phyloP scores from a whole-genome alignment of 1,140 invertebrate species.

The Dendrolimus punctatus region DNA sequence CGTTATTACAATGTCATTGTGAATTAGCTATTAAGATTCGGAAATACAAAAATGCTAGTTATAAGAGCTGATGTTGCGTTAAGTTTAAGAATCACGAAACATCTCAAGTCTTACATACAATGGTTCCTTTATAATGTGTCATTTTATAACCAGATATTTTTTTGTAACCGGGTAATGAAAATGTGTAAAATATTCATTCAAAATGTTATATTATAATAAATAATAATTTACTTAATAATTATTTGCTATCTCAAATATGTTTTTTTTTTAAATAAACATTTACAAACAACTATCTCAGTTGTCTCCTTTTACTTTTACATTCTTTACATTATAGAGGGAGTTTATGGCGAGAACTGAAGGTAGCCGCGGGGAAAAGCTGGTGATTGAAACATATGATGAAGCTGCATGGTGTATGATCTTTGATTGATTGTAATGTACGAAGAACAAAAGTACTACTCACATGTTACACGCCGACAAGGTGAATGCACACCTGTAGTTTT shows the following conservation, averaged over 20 bases:
- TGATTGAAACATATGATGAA: no score
- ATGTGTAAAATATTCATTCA: constrained; percentile 56
- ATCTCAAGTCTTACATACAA: constrained; percentile 65
- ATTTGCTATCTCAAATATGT: constrained; percentile 69
- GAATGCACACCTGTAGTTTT: no score
- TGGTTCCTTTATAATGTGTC: constrained; percentile 70
- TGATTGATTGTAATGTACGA: no score
- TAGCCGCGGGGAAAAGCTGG: no score
- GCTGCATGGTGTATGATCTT: no score
- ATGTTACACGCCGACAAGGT: no score
- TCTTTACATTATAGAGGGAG: no score
- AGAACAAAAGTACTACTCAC: no score
- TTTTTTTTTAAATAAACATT: constrained; percentile 68
- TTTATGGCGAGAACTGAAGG: no score
- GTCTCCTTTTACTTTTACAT: constrained; percentile 10
- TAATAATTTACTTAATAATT: constrained; percentile 63
- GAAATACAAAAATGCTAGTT: constrained; percentile 1
- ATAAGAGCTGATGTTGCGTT: constrained; percentile 11
- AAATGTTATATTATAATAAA: constrained; percentile 38
- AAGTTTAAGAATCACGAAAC: constrained; percentile 50
- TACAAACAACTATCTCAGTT: constrained; percentile 30
- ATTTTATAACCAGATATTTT: constrained; percentile 61
- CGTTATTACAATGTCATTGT: neutral
- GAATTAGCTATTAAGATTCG: neutral
- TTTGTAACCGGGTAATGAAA: constrained; percentile 25